Base-by-base conservation (phyloP, 2,113 vertebrate genomes). In the Chionomys nivalis region DNA sequence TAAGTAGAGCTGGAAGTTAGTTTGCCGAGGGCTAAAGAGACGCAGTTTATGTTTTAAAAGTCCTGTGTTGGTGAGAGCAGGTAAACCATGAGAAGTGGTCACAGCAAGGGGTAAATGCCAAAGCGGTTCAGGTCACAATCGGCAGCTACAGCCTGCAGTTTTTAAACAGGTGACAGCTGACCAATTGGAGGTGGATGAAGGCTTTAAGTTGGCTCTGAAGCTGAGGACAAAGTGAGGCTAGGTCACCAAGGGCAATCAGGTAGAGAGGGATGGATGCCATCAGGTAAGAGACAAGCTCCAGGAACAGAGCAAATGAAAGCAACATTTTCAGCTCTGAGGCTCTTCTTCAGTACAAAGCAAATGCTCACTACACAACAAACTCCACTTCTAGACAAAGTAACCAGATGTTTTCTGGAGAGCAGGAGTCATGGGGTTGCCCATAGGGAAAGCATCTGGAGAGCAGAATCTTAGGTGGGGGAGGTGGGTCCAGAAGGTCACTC, bases 301-400 rank as follows among this genome's bases (percentile, higher is more conserved):
- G 72, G 12, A 36, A 52, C 39, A 47, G 65, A 33, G 19, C 65
- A 61, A 44, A 33, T 7, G 3, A 4, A 6, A 0, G 31, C 23
- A 17, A 17, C 58, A n/a, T 82, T 2, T 31, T 24, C 31, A 73
- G 70, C 21, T 47, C 33, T 61, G 23, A 42, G 78, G 44, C n/a
- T 33, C 94, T 19, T 91, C 33, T 36, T 47, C 83, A 21, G 5
- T 86, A 44, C 47, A 16, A 76, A 44, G 72, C 78, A 66, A 33
- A 14, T 2, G 33, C 79, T 42, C 10, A 6, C 10, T 0, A 9
- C 4, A 31, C 52, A 24, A 24, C 0, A 8, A 55, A 42, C 4
- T 11, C 78, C 78, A 9, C 1, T 11, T 23, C 28, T 1, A 55
- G 72, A 47, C 65, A 42, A 36, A 47, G 52, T 0, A 36, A 77